Evolutionary conservation across 2,888 invertebrate species (phyloP), one percentile per base, ranked within the genome.

Genomic region (Lithodes maja): DNA sequence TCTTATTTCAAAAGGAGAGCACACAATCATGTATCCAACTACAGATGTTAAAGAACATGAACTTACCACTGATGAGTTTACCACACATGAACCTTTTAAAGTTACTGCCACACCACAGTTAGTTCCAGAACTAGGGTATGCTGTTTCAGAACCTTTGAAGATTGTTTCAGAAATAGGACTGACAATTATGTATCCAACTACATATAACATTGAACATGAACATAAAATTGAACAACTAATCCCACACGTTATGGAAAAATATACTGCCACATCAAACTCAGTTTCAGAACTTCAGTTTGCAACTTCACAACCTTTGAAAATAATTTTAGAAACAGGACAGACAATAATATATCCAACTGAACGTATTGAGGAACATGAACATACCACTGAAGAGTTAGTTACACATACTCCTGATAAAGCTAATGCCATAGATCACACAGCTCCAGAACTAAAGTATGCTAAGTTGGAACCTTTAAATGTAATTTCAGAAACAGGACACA

Each of bases 381-480:
- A 9, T 12, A 83, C 54, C 3, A n/a, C 74, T 55, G 52, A 69
- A 83, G 79, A 85, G 33, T 61, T 61, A 75, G 7, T 33, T 17
- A 75, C 75, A 75, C 33, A n/a, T 75, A 1, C 17, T 17, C 75
- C 75, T n/a, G 15, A 75, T n/a, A 12, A 17, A 33, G 12, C 15
- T 2, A 15, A 79, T 53, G 53, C 79, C 50, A 79, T 53, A 52
- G n/a, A 2, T 7, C 12, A 53, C 7, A 53, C 17, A 53, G 17
- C 75, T 50, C 83, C 83, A 53, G 83, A 84, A 17, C 75, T 84
- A 33, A 54, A 75, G 3, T 53, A 50, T 50, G 83, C 83, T 12
- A 61, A 7, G 7, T 61, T 15, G 15, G 9, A 1, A 61, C 68
- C 68, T 12, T 61, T 61, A 15, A 61, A 61, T 7, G 15, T 61